A percentile compares a stretch with the other conserved stretches of the same genome.
These are phyloP conservation scores for Epinephelus lanceolatus DNA, from an alignment of 2,113 vertebrate species.

Conservation along the genomic window DNA sequence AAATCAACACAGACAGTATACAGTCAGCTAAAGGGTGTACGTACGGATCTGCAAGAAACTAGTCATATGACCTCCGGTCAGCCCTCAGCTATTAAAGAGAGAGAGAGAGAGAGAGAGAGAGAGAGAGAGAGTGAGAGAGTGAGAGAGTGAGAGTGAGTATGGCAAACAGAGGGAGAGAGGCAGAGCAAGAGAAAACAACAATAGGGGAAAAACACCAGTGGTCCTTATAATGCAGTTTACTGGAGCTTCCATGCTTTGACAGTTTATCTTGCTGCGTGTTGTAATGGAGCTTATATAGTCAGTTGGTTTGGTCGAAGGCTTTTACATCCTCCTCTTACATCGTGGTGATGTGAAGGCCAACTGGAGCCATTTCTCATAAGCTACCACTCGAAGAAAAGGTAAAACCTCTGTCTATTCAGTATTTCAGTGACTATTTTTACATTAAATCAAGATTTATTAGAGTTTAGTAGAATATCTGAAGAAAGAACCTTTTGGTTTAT, in stretches of 20 bases:
- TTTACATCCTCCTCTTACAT: slow-evolving; percentile 13
- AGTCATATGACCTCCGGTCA: slow-evolving; percentile 80
- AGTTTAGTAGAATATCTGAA: background rate
- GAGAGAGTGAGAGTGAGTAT: slow-evolving; percentile 13
- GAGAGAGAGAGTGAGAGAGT: slow-evolving; percentile 4
- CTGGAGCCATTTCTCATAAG: background rate
- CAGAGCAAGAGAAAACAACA: slow-evolving; percentile 16
- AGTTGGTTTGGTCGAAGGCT: slow-evolving; percentile 6
- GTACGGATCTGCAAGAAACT: slow-evolving; percentile 40
- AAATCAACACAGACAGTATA: slow-evolving; percentile 34
- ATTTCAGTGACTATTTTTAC: background rate
- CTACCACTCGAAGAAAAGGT: slow-evolving; percentile 30
- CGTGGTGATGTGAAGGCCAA: slow-evolving; percentile 1
- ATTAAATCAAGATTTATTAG: background rate
- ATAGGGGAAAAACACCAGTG: background rate
- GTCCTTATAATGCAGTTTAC: slow-evolving; percentile 17
- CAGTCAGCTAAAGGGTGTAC: slow-evolving; percentile 23
- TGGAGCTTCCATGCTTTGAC: background rate
- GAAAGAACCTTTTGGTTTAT: background rate
- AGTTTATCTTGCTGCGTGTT: background rate
- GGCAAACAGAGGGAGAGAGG: slow-evolving; percentile 5
- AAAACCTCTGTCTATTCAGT: background rate
- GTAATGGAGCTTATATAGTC: slow-evolving; percentile 25
- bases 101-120: slow-evolving; percentile 15
- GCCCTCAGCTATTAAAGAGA: slow-evolving; percentile 62